These are phyloP conservation scores for Dicentrarchus labrax DNA, from an alignment of 2,113 vertebrate species.

Conservation along the genomic window DNA sequence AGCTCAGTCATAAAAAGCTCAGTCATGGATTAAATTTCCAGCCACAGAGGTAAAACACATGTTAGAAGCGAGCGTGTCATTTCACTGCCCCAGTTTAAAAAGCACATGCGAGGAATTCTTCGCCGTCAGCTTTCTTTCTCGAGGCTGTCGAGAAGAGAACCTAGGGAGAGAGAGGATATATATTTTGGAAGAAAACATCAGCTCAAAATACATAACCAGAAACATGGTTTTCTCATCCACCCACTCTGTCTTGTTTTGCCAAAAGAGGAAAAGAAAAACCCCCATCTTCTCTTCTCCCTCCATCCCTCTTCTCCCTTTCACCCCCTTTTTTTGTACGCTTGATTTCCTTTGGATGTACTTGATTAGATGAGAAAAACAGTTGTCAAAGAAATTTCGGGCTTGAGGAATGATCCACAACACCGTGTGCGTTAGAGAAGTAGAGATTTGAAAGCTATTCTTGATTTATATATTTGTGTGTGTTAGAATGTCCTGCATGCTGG, in stretches of 20 bases:
- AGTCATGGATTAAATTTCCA: slow-evolving; percentile 59
- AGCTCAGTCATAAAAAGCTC: slow-evolving; percentile 53
- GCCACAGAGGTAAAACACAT: slow-evolving; percentile 47
- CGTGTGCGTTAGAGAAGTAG: not conserved
- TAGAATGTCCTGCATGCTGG: slow-evolving; percentile 7
- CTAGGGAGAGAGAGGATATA: not conserved
- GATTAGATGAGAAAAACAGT: slow-evolving; percentile 69
- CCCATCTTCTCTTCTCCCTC: slow-evolving; percentile 7
- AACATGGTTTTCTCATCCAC: slow-evolving; percentile 55
- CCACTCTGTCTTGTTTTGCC: slow-evolving; percentile 33
- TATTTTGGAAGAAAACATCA: slow-evolving; percentile 20
- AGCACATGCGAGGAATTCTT: slow-evolving; percentile 45
- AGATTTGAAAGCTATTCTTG: slow-evolving; percentile 37
- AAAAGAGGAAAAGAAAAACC: slow-evolving; percentile 3
- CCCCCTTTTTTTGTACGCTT: slow-evolving; percentile 17
- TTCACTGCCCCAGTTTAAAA: slow-evolving; percentile 35
- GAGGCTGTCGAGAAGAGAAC: slow-evolving; percentile 3
- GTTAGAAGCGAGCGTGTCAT: slow-evolving; percentile 46
- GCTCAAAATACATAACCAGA: slow-evolving; percentile 41
- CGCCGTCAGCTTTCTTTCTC: slow-evolving; percentile 17
- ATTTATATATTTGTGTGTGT: slow-evolving; percentile 18
- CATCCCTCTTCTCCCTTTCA: slow-evolving; percentile 14
- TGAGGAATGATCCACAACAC: slow-evolving; percentile 28
- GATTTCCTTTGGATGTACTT: slow-evolving; percentile 40
- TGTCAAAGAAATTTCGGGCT: slow-evolving; percentile 52